A percentile compares a stretch with the other conserved stretches of the same genome.
Conservation (phyloP, 2,113 vertebrate genomes). For the Melierax canorus region DNA sequence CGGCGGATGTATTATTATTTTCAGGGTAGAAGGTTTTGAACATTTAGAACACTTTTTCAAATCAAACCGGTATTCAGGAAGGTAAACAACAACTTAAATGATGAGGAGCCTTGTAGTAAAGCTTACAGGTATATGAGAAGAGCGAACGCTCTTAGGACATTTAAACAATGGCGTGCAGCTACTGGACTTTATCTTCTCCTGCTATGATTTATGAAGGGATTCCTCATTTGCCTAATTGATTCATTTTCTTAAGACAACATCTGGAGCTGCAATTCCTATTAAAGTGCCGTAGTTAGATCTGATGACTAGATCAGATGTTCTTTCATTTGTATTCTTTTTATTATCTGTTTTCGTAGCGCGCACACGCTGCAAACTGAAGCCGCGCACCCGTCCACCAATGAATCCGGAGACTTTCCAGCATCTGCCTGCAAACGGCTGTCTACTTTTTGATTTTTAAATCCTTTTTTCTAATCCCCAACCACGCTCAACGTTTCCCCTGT, state of each 20-base stretch:
- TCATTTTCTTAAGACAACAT: constrained; percentile 72
- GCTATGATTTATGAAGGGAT: constrained; percentile 57
- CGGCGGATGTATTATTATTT: constrained; percentile 72
- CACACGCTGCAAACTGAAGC: not conserved
- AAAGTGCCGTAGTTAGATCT: constrained; percentile 67
- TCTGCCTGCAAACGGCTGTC: not conserved
- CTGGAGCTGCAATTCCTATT: constrained; percentile 71
- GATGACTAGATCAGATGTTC: constrained; percentile 68
- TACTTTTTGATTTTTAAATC: not conserved
- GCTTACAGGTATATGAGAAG: constrained; percentile 12
- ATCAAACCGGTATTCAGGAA: constrained; percentile 66
- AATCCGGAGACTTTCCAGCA: not conserved
- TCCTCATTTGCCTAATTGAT: constrained; percentile 75
- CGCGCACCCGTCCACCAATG: not conserved
- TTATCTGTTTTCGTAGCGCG: not conserved
- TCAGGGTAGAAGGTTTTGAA: constrained; percentile 69
- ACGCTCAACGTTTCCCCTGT: not conserved
- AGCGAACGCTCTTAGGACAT: not conserved
- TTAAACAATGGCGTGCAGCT: not conserved
- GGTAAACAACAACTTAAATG: constrained; percentile 65
- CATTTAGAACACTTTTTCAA: constrained; percentile 58
- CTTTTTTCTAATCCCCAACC: not conserved
- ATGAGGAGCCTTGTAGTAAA: constrained; percentile 1
- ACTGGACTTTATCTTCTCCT: constrained; percentile 12
- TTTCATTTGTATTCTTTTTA: constrained; percentile 43